Evolutionary conservation across 2,888 invertebrate genomes (phyloP), one percentile per base, ranked within the genome.

Genomic region (Eupithecia tripunctaria): DNA sequence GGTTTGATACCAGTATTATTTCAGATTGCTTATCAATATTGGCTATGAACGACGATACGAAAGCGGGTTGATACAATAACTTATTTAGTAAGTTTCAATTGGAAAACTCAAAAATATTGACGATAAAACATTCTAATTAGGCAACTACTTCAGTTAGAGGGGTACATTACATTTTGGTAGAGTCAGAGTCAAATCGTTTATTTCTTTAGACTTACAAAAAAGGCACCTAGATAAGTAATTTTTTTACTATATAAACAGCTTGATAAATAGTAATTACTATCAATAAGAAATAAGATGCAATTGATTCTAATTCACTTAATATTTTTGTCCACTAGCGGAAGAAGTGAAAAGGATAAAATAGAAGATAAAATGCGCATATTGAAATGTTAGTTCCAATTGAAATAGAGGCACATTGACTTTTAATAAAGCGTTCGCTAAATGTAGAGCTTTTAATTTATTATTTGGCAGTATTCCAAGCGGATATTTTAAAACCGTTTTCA

Each of bases 11-110:
- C 71, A 74, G 72, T 67, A 70, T 75, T 72, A 71, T 88, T 88
- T 88, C 86, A 81, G 83, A 85, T 84, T 85, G 75, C 69, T 83
- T 90, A 88, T 90, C 91, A 84, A 74, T 82, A 82, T 84, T 83
- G 68, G 79, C 82, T 83, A 81, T 76, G 75, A 77, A 74, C 77
- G 67, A 74, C 71, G 81, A 82, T 82, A 85, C 73, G 43, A 76
- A 78, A 70, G 70, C 75, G 78, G 79, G 80, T 81, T 79, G 80
- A 10, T 21, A 14, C 79, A 74, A 79, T 21, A 77, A 71, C 63
- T n/a, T 41, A 3, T 51, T 51, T 3, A 21, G 47, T 51, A 51
- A 51, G n/a, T 56, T 29, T 29, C 6, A 27, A 25, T 29, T 29
- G 18, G 29, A 60, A 8, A 29, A 29, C 27, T 60, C 18, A 6